Evolutionary conservation across 2,113 vertebrate species (phyloP).

Genomic region (Amphiprion percula): DNA sequence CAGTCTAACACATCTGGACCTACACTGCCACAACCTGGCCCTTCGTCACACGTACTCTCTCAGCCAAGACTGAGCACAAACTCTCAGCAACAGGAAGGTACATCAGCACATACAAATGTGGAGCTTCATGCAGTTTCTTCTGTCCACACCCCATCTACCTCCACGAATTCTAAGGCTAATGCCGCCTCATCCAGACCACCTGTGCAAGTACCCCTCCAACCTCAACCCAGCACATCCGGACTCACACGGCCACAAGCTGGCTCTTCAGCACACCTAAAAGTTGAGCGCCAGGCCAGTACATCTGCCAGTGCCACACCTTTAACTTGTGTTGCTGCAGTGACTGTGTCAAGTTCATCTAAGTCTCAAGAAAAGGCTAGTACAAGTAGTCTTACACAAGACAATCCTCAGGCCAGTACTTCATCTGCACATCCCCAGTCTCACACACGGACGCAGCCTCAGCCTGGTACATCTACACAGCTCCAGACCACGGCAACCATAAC

Average conservation of each 20-base stretch:
- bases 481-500: not conserved
- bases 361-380: slow-evolving; percentile 40
- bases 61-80: slow-evolving; percentile 49
- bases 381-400: slow-evolving; percentile 43
- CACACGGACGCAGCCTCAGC: slow-evolving; percentile 33
- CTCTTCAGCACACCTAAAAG: slow-evolving; percentile 25
- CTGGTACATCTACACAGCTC: slow-evolving; percentile 41
- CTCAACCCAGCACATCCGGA: slow-evolving; percentile 64
- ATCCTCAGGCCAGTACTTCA: slow-evolving; percentile 72
- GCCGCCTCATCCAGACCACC: slow-evolving; percentile 20
- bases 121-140: slow-evolving; percentile 45
- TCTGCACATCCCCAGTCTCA: slow-evolving; percentile 45
- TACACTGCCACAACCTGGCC: slow-evolving; percentile 38
- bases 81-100: slow-evolving; percentile 34
- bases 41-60: slow-evolving; percentile 38
- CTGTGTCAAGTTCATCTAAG: slow-evolving; percentile 26
- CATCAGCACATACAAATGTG: slow-evolving; percentile 26
- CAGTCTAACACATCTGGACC: slow-evolving; percentile 31
- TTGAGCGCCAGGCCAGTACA: slow-evolving; percentile 17
- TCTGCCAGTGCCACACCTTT: slow-evolving; percentile 27
- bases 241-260: slow-evolving; percentile 24
- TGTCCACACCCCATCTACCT: slow-evolving; percentile 67
- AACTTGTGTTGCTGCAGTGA: slow-evolving; percentile 16
- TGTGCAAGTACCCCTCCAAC: slow-evolving; percentile 5
- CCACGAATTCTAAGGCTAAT: slow-evolving; percentile 44